These are phyloP conservation scores for Lasioglossum oenotherae DNA, from an alignment of 2,888 invertebrate species.

Conservation along the genomic window DNA sequence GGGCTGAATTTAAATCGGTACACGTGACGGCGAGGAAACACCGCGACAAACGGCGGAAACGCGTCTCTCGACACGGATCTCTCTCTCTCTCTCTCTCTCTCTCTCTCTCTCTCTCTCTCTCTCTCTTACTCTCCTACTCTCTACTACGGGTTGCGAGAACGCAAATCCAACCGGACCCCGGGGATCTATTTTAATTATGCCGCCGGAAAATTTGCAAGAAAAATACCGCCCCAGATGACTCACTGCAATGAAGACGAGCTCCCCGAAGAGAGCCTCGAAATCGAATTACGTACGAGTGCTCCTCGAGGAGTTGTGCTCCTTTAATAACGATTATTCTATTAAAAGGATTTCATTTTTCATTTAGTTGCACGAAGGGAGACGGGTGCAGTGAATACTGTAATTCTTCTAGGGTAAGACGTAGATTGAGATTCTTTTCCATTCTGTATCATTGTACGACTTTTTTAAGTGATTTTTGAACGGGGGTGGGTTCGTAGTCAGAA, in stretches of 20 bases:
- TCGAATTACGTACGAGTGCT: conserved; percentile 1
- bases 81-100: background rate
- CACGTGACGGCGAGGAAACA: conserved; percentile 54
- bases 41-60: conserved; percentile 38
- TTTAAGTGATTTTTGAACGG: background rate
- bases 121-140: background rate
- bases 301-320: conserved; percentile 10
- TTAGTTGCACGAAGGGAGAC: background rate
- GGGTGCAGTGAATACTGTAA: background rate
- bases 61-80: background rate
- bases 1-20: conserved; percentile 65
- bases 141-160: background rate
- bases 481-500: background rate
- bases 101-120: background rate
- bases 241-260: conserved; percentile 44
- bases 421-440: background rate
- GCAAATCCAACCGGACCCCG: conserved; percentile 41
- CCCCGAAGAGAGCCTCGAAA: conserved; percentile 23
- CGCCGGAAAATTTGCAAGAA: conserved; percentile 52
- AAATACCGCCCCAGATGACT: conserved; percentile 49
- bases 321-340: conserved; percentile 29
- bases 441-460: background rate
- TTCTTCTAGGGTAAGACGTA: background rate
- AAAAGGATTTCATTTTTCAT: background rate
- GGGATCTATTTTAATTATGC: conserved; percentile 61